These are phyloP conservation scores for Drosophila rubida DNA, from an alignment of 2,888 invertebrate species.

Conservation along the genomic window DNA sequence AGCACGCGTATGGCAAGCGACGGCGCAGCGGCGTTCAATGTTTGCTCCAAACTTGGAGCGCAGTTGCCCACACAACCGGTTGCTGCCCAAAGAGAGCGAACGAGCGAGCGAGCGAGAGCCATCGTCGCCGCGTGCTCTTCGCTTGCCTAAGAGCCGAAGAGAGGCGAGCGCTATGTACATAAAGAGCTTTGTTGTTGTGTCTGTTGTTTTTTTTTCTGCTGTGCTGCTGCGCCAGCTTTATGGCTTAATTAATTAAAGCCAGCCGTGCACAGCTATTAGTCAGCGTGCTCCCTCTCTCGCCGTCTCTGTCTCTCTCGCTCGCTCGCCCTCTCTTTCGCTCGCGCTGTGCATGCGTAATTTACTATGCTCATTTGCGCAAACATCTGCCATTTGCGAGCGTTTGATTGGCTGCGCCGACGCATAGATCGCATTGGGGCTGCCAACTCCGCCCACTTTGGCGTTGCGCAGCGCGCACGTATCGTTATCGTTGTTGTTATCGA, in stretches of 20 bases:
- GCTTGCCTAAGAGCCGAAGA: constrained; percentile 22
- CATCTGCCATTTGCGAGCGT: constrained; percentile 61
- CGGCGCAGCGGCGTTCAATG: constrained; percentile 68
- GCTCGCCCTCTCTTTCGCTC: constrained; percentile 1
- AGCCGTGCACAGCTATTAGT: constrained; percentile 22
- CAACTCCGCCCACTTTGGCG: constrained; percentile 50
- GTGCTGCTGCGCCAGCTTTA: constrained; percentile 40
- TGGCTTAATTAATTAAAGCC: constrained; percentile 75
- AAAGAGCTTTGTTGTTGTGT: constrained; percentile 17
- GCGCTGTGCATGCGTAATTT: constrained; percentile 50
- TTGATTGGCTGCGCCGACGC: constrained; percentile 62
- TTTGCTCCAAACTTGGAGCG: constrained; percentile 70
- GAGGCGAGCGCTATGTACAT: constrained; percentile 43
- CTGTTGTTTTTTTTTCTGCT: constrained; percentile 13
- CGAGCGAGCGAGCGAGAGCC: constrained; percentile 10
- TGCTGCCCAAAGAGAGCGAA: constrained; percentile 24
- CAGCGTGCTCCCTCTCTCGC: neutral
- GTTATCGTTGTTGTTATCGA: constrained; percentile 20
- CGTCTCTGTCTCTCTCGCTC: neutral
- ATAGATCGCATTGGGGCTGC: constrained; percentile 43
- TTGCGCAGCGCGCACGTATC: constrained; percentile 17
- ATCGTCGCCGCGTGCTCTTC: constrained; percentile 43
- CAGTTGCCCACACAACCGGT: constrained; percentile 66
- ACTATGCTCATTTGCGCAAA: constrained; percentile 48
- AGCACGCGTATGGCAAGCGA: constrained; percentile 75